Conservation (phyloP, 2,113 vertebrate species). For the Vidua macroura region DNA sequence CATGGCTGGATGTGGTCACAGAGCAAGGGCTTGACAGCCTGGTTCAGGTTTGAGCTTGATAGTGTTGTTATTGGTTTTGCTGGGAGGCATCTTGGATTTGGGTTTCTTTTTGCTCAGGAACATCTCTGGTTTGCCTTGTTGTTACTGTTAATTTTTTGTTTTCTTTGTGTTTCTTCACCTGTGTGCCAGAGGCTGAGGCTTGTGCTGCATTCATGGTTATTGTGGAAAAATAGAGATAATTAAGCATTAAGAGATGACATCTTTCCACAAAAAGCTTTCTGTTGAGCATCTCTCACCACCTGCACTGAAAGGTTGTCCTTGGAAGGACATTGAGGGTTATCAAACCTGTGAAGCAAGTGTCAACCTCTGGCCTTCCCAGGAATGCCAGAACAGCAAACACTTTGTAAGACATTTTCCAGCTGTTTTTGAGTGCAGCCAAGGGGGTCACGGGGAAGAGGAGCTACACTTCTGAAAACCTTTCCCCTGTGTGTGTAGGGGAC, state of each 20-base stretch:
- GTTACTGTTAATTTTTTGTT: not conserved
- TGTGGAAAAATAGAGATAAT: not conserved
- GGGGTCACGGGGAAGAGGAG: not conserved
- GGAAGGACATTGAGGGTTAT: not conserved
- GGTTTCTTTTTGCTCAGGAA: not conserved
- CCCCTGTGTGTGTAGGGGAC: not conserved
- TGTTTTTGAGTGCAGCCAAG: not conserved
- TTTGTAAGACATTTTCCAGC: not conserved
- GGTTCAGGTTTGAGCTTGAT: not conserved
- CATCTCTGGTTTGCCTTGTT: not conserved
- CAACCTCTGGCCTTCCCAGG: not conserved
- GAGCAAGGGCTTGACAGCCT: not conserved
- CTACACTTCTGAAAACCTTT: not conserved
- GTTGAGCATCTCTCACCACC: not conserved
- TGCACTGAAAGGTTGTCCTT: not conserved
- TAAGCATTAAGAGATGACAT: not conserved
- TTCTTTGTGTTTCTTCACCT: not conserved
- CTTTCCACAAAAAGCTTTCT: not conserved
- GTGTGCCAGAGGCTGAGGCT: not conserved
- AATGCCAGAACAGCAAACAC: not conserved
- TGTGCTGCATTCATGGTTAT: not conserved
- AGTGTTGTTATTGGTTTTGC: not conserved
- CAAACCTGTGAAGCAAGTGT: not conserved
- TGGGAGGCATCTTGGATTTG: not conserved
- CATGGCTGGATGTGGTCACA: not conserved